A percentile compares a stretch with the other conserved stretches of the same genome.
Evolutionary conservation across 2,888 invertebrate species (phyloP).

Genomic region (Ochropacha duplaris): DNA sequence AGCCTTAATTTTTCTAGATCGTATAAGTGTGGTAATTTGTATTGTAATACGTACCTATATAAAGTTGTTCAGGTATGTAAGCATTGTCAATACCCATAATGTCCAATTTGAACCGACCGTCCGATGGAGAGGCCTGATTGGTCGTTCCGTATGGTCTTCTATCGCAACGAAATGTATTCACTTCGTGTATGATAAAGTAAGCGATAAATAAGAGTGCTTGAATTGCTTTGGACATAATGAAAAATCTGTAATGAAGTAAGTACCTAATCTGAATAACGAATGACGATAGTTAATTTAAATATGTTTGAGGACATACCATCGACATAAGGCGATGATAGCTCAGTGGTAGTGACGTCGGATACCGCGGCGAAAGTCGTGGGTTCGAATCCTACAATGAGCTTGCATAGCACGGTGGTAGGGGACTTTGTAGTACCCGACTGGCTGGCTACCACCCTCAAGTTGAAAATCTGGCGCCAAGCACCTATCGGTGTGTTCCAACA

Average conservation of each 20-base stretch:
- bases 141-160: conserved; percentile 66
- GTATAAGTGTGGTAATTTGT: neutral
- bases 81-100: conserved; percentile 51
- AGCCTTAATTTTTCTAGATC: neutral
- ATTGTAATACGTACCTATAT: conserved; percentile 59
- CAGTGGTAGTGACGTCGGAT: too few species aligned
- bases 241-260: neutral
- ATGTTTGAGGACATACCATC: too few species aligned
- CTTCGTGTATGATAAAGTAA: conserved; percentile 7
- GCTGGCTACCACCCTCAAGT: too few species aligned
- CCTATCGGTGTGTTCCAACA: too few species aligned
- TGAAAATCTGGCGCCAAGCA: too few species aligned
- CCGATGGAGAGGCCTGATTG: conserved; percentile 56
- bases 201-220: conserved; percentile 8
- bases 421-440: too few species aligned
- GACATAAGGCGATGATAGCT: too few species aligned
- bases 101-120: conserved; percentile 60
- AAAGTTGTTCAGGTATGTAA: conserved; percentile 71
- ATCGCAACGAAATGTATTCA: conserved; percentile 59
- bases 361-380: too few species aligned
- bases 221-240: neutral
- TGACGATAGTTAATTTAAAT: too few species aligned
- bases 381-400: too few species aligned
- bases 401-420: too few species aligned
- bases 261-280: too few species aligned